These are phyloP conservation scores for Esox lucius DNA, from an alignment of 2,797 vertebrate genomes.

Conservation along the genomic window DNA sequence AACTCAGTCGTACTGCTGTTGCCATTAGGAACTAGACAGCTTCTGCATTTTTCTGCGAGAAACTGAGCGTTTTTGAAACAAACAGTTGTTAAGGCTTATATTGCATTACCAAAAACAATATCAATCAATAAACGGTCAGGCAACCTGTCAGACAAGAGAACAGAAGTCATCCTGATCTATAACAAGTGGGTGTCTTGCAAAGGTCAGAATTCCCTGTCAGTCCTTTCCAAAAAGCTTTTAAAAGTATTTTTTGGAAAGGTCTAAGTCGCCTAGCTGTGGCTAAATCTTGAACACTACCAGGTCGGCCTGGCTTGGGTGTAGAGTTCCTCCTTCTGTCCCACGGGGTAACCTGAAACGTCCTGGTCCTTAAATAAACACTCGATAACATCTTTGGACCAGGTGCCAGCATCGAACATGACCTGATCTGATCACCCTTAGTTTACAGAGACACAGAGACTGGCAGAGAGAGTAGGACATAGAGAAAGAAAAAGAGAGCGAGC, in stretches of 20 bases:
- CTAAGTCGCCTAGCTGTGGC: not conserved
- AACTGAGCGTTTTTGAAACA: not conserved
- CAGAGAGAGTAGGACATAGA: not conserved
- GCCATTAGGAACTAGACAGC: not conserved
- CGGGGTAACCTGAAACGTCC: conserved; percentile 48
- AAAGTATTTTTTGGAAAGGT: no score
- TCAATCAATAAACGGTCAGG: not conserved
- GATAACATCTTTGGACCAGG: conserved; percentile 54
- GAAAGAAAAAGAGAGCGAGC: conserved; percentile 14
- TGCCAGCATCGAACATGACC: conserved; percentile 47
- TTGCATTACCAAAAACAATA: not conserved
- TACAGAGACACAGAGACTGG: conserved; percentile 13
- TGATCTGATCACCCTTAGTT: conserved; percentile 54
- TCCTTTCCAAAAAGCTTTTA: not conserved
- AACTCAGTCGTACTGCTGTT: not conserved
- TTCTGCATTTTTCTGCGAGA: not conserved
- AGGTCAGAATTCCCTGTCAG: not conserved
- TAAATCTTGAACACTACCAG: not conserved
- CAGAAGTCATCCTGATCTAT: not conserved
- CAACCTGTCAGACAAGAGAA: not conserved
- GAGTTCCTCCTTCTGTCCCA: conserved; percentile 36
- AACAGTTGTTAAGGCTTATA: not conserved
- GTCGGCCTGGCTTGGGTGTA: conserved; percentile 20
- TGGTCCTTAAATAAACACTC: conserved; percentile 61
- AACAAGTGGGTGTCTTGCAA: not conserved